Conservation (phyloP, 53 echinoderm and acorn worm genomes). For the Actinopyga echinites region DNA sequence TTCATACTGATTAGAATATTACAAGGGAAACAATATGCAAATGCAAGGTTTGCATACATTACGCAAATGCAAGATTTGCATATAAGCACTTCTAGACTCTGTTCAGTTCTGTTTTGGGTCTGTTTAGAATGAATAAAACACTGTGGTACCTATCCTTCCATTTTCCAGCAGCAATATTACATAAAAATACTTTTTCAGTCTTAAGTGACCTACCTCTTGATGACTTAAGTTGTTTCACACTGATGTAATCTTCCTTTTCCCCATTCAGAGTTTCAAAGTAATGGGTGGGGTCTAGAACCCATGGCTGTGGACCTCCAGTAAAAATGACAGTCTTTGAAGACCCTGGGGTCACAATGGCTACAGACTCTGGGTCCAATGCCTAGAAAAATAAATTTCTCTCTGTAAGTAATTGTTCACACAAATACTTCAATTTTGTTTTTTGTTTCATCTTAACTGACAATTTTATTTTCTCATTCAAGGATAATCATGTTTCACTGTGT, state of each 20-base stretch:
- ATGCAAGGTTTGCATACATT: too few species aligned
- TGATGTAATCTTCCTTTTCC: constrained; percentile 55
- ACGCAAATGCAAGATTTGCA: too few species aligned
- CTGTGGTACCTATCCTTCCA: too few species aligned
- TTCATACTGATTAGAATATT: too few species aligned
- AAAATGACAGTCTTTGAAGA: constrained; percentile 82
- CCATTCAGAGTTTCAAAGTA: constrained; percentile 72
- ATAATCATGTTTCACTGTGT: too few species aligned
- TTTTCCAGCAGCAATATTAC: neutral
- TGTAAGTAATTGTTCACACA: neutral
- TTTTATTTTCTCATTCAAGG: too few species aligned
- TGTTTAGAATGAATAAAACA: too few species aligned
- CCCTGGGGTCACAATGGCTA: constrained; percentile 81
- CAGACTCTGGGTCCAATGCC: constrained; percentile 85
- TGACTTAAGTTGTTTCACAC: constrained; percentile 39
- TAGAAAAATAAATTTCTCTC: constrained; percentile 19
- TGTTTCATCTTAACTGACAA: too few species aligned
- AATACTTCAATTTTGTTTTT: neutral
- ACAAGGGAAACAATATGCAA: too few species aligned
- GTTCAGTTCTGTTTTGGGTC: too few species aligned
- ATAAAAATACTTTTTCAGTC: neutral
- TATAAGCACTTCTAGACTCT: too few species aligned
- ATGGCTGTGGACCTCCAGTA: constrained; percentile 82
- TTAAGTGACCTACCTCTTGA: neutral
- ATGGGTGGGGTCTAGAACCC: constrained; percentile 83